Percentiles rank a stretch among this genome's conserved stretches.
Evolutionary conservation across 2,888 invertebrate genomes (phyloP).

Genomic region (Euproctis similis): DNA sequence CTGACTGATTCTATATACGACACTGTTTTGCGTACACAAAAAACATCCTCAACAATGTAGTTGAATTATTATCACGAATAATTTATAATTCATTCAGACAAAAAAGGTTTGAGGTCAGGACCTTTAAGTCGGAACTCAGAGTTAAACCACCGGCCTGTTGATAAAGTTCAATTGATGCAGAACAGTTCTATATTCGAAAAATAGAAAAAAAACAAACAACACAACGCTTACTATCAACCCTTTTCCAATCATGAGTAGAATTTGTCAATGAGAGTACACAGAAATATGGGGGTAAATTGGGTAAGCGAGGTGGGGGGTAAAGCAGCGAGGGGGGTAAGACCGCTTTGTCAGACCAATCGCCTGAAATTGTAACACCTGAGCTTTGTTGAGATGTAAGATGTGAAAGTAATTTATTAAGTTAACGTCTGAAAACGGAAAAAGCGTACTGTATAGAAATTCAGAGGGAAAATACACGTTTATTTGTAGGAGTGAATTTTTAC

Average conservation of each 20-base stretch:
- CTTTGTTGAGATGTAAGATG: conserved; percentile 34
- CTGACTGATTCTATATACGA: no score
- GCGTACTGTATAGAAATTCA: conserved; percentile 24
- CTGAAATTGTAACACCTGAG: conserved; percentile 50
- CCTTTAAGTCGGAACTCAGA: no score
- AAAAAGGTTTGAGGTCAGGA: no score
- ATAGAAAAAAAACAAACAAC: conserved; percentile 18
- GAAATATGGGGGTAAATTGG: conserved; percentile 4
- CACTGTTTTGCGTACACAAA: no score
- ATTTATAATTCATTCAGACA: no score
- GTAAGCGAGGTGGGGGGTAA: conserved; percentile 7
- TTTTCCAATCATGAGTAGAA: conserved; percentile 25
- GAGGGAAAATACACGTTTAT: conserved; percentile 20
- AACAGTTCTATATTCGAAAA: conserved; percentile 21
- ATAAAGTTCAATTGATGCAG: background rate
- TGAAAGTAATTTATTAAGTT: conserved; percentile 46
- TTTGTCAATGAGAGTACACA: conserved; percentile 20
- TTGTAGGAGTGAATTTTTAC: conserved; percentile 16
- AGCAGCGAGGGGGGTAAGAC: conserved; percentile 11
- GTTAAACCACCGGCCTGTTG: no score
- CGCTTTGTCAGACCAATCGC: conserved; percentile 46
- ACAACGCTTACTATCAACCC: conserved; percentile 19
- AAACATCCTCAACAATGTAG: no score
- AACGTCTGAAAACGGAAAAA: conserved; percentile 17
- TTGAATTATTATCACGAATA: no score